Evolutionary conservation across 2,797 vertebrate genomes (phyloP).

Genomic region (Onychomys arenicola): DNA sequence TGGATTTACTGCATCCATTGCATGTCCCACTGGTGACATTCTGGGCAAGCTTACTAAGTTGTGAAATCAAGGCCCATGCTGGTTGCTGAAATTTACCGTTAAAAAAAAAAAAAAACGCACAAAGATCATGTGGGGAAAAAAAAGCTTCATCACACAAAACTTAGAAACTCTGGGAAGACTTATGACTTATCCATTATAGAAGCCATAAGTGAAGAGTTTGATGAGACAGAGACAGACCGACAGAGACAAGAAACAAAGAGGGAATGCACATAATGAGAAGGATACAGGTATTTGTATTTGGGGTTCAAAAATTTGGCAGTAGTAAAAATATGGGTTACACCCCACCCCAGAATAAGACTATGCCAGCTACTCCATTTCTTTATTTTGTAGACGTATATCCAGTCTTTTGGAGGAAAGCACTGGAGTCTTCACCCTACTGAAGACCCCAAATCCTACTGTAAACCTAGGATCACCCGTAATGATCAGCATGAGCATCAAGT

Average conservation of each 20-base stretch:
- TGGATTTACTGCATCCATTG: neutral
- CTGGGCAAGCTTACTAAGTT: conserved; percentile 52
- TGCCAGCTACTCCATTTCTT: neutral
- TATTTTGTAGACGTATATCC: neutral
- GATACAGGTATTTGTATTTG: neutral
- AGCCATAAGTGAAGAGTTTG: neutral
- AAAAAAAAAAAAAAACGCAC: conserved; percentile 25
- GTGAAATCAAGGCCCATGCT: conserved; percentile 56
- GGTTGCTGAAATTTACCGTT: conserved; percentile 43
- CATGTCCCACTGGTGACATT: conserved; percentile 7
- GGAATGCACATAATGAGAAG: neutral
- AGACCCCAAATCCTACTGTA: neutral
- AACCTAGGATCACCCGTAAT: neutral
- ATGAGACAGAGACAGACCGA: neutral
- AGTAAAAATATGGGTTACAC: neutral
- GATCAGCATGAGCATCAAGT: neutral
- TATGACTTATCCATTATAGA: neutral
- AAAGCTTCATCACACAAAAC: neutral
- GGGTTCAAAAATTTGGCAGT: neutral
- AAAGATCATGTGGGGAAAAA: conserved; percentile 28
- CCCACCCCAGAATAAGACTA: neutral
- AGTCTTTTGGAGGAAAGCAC: neutral
- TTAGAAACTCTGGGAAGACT: neutral
- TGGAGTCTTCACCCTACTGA: neutral
- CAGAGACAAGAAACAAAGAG: neutral